These are phyloP conservation scores for Nudaria mundana DNA, from an alignment of 2,888 invertebrate species.

Conservation along the genomic window DNA sequence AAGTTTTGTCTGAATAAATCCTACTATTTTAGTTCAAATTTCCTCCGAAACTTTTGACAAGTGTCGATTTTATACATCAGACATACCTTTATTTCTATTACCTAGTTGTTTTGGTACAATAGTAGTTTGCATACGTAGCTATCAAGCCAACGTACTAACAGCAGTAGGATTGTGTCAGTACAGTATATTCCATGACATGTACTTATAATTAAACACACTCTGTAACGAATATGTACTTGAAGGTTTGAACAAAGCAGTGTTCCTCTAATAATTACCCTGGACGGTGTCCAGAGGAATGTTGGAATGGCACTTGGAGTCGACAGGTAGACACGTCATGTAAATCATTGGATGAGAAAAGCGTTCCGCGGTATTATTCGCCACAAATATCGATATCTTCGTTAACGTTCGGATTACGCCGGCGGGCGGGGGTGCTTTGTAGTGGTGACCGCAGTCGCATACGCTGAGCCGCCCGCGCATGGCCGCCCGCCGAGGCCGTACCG, in stretches of 20 bases:
- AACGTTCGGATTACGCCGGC: conserved; percentile 69
- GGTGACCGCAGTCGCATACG: conserved; percentile 71
- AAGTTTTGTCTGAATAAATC: no score
- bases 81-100: no score
- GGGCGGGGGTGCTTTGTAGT: conserved; percentile 60
- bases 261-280: no score
- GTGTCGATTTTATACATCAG: no score
- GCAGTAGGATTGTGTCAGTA: no score
- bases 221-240: conserved; percentile 15
- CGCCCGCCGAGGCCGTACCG: conserved; percentile 63
- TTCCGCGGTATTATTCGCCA: conserved; percentile 64
- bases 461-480: conserved; percentile 70
- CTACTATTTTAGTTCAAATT: no score
- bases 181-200: no score
- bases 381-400: conserved; percentile 74
- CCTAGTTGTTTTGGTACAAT: no score
- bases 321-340: conserved; percentile 42
- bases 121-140: no score
- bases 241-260: no score
- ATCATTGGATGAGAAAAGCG: conserved; percentile 57
- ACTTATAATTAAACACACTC: conserved; percentile 11
- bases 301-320: conserved; percentile 46
- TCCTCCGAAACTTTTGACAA: no score
- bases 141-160: no score
- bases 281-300: conserved; percentile 65